These are phyloP conservation scores for Cladorhizidae sp. DNA, from an alignment of 37 sponge, comb jelly and placozoan genomes.

Conservation along the genomic window DNA sequence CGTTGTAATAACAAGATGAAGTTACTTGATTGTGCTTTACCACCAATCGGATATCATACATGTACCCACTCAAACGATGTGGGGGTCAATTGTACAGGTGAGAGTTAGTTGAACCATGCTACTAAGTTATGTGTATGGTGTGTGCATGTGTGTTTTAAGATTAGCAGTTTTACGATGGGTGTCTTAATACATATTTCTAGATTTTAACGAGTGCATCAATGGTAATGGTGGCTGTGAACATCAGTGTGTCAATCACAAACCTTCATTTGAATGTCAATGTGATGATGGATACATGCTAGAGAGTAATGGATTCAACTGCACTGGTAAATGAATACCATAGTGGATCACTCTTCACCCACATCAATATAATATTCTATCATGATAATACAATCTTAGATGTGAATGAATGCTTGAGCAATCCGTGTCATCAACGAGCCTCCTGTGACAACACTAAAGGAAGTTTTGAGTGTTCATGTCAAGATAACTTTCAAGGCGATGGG, in stretches of 20 bases:
- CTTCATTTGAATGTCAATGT: constrained; percentile 56
- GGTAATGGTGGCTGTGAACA: constrained; percentile 34
- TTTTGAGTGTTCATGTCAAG: constrained; percentile 27
- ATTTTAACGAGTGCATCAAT: constrained; percentile 64
- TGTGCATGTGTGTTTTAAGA: too few species aligned
- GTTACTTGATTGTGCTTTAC: constrained; percentile 20
- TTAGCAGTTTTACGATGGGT: too few species aligned
- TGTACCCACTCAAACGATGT: constrained; percentile 64
- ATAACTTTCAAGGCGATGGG: constrained; percentile 27
- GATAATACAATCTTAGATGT: constrained; percentile 44
- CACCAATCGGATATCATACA: constrained; percentile 16
- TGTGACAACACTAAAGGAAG: constrained; percentile 37
- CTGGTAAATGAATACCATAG: background rate
- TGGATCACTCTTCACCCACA: background rate
- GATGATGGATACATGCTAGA: constrained; percentile 31
- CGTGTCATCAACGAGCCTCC: constrained; percentile 25
- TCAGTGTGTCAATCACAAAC: constrained; percentile 48
- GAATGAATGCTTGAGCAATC: constrained; percentile 32
- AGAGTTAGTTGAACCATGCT: background rate
- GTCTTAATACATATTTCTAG: constrained; percentile 18
- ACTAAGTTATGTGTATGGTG: background rate
- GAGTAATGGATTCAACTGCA: constrained; percentile 13
- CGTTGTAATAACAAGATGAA: background rate
- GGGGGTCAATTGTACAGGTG: constrained; percentile 52
- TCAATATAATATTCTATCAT: background rate